These are phyloP conservation scores for Myioborus miniatus DNA, from an alignment of 2,797 vertebrate species.

Conservation along the genomic window DNA sequence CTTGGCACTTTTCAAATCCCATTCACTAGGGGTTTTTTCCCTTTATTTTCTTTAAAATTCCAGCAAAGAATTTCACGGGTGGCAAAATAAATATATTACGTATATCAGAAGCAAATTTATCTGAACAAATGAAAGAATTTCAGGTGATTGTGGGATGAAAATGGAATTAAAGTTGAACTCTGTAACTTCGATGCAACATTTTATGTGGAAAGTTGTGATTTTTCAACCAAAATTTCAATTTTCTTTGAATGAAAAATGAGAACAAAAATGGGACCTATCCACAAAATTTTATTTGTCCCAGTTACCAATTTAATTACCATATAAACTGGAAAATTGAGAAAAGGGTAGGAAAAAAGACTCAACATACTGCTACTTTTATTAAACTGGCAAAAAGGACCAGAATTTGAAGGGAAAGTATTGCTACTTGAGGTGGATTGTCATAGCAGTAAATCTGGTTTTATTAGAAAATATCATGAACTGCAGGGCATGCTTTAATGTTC, in stretches of 20 bases:
- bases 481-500: neutral
- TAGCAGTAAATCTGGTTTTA: neutral
- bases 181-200: neutral
- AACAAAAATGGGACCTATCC: neutral
- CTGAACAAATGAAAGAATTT: neutral
- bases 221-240: neutral
- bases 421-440: neutral
- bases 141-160: neutral
- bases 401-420: neutral
- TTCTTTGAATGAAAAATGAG: neutral
- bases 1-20: conserved; percentile 63
- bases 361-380: neutral
- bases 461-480: neutral
- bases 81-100: conserved; percentile 49
- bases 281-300: neutral
- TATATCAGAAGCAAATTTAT: neutral
- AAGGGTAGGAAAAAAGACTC: neutral
- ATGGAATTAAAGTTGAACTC: neutral
- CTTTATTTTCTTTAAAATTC: conserved; percentile 63
- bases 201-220: neutral
- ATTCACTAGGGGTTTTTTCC: neutral
- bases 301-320: neutral
- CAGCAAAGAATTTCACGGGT: conserved; percentile 64
- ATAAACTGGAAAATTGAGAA: neutral
- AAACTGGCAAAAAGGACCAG: neutral